A percentile compares a stretch with the other conserved stretches of the same genome.
These are phyloP conservation scores for Apolygus lucorum DNA, from an alignment of 1,140 invertebrate species.

Conservation along the genomic window DNA sequence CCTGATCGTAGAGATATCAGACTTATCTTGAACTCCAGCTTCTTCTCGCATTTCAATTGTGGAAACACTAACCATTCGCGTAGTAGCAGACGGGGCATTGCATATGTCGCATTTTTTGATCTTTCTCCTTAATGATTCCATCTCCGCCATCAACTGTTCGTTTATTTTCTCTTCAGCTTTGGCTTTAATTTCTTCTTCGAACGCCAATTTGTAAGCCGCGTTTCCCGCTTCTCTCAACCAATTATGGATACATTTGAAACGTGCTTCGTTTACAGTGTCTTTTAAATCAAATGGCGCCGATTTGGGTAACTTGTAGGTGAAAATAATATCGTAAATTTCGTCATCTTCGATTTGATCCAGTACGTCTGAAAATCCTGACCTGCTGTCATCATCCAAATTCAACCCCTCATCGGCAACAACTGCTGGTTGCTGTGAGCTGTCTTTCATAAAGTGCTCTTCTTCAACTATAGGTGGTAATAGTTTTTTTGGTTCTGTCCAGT, in stretches of 20 bases:
- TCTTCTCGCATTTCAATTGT: no score
- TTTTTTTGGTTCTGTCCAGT: neutral
- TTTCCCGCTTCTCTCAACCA: neutral
- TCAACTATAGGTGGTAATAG: neutral
- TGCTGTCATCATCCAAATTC: no score
- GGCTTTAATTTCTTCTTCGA: neutral
- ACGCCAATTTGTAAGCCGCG: neutral
- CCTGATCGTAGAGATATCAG: no score
- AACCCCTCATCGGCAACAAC: no score
- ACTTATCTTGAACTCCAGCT: no score
- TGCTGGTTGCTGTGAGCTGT: neutral
- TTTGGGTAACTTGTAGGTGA: neutral
- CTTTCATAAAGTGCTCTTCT: neutral
- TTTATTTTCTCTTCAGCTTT: neutral
- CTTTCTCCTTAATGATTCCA: neutral
- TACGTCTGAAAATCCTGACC: neutral
- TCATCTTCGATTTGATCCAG: neutral
- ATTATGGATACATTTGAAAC: neutral
- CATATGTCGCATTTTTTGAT: neutral
- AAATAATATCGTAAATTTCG: neutral
- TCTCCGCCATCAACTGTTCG: neutral
- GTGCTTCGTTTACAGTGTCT: neutral
- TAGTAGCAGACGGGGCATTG: no score
- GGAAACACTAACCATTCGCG: no score
- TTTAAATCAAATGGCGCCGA: neutral